Percentiles rank a stretch among this genome's conserved stretches.
Conservation (phyloP, 2,797 vertebrate genomes). For the Lepus townsendii region DNA sequence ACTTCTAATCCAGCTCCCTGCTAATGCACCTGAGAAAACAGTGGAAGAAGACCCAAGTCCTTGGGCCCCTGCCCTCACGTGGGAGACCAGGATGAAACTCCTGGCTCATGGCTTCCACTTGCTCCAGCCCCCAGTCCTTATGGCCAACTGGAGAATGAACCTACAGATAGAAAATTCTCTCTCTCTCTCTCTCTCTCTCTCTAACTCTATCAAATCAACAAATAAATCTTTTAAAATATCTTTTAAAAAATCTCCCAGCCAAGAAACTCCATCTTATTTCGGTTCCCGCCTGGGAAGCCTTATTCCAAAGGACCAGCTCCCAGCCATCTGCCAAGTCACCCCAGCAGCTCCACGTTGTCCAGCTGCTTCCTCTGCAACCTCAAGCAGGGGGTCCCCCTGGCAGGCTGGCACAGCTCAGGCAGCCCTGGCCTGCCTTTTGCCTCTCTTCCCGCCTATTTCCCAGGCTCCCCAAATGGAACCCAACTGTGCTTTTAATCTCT, state of each 20-base stretch:
- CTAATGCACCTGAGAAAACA: no score
- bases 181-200: no score
- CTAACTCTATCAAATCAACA: no score
- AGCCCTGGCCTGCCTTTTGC: background rate
- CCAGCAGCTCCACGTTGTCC: background rate
- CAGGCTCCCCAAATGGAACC: conserved; percentile 3
- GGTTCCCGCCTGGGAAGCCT: background rate
- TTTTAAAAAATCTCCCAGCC: background rate
- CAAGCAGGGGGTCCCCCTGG: background rate
- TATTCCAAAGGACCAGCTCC: background rate
- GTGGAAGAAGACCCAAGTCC: no score
- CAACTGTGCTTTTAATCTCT: conserved; percentile 39
- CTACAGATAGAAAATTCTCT: no score
- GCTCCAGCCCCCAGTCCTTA: no score
- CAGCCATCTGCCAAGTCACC: background rate
- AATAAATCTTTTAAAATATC: no score
- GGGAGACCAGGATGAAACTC: no score
- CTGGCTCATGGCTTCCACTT: no score
- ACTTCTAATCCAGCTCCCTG: no score
- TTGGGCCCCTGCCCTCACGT: no score
- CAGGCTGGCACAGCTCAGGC: background rate
- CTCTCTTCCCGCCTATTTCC: background rate
- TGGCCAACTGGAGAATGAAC: no score
- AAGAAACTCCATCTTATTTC: background rate
- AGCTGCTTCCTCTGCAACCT: background rate